Percentiles rank a stretch among this genome's conserved stretches.
Evolutionary conservation across 1,140 invertebrate species (phyloP).

Genomic region (Mya arenaria): DNA sequence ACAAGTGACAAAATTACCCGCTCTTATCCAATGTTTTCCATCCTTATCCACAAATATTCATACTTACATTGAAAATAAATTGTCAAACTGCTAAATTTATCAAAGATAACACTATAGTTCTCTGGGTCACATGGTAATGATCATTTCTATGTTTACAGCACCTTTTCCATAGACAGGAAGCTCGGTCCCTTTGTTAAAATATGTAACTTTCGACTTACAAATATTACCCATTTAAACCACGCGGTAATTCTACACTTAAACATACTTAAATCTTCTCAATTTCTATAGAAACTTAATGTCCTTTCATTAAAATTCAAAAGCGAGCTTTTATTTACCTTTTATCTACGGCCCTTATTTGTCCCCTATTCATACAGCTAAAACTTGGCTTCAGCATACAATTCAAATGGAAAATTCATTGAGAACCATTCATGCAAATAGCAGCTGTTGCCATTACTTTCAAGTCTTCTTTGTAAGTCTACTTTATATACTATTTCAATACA

Average conservation of each 20-base stretch:
- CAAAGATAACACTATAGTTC: too few relatives aligned
- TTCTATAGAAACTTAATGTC: constrained; percentile 43
- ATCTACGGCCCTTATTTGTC: constrained; percentile 24
- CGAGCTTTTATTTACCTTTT: constrained; percentile 42
- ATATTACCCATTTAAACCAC: constrained; percentile 13
- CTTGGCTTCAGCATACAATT: constrained; percentile 8
- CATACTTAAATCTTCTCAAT: constrained; percentile 40
- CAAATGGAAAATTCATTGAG: constrained; percentile 12
- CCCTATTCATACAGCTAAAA: constrained; percentile 5
- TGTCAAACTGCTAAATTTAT: too few relatives aligned
- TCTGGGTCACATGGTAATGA: neutral
- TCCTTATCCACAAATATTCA: too few relatives aligned
- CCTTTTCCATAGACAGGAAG: constrained; percentile 35
- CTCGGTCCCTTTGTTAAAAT: constrained; percentile 41
- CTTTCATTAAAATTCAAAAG: constrained; percentile 37
- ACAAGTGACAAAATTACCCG: too few relatives aligned
- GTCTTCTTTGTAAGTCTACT: too few relatives aligned
- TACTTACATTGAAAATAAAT: too few relatives aligned
- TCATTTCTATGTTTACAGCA: constrained; percentile 9
- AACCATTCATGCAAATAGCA: constrained; percentile 5
- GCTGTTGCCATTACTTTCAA: neutral
- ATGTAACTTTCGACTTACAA: constrained; percentile 46
- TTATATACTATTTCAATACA: too few relatives aligned
- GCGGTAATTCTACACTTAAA: constrained; percentile 43
- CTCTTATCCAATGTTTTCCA: too few relatives aligned